Conservation (phyloP, 2,888 invertebrate genomes). For the Gibbula magus region DNA sequence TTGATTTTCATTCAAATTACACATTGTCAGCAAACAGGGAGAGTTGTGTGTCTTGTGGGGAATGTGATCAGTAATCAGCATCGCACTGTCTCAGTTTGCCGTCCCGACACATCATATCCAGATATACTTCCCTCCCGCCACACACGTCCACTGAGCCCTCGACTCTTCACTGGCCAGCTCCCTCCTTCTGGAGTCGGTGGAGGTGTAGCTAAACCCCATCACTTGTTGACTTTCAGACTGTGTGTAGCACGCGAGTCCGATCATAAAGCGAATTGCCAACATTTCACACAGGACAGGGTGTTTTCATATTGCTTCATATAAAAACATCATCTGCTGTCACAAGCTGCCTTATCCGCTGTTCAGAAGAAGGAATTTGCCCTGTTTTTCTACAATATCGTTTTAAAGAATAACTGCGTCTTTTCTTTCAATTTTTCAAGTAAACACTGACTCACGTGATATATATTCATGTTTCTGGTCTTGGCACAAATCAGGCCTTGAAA, state of each 20-base stretch:
- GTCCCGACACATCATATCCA: background rate
- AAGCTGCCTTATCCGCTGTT: no score
- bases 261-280: slow-evolving; percentile 19
- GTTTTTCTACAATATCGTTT: no score
- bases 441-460: background rate
- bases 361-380: no score
- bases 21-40: slow-evolving; percentile 22
- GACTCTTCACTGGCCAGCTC: background rate
- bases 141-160: background rate
- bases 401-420: no score
- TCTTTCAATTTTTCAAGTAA: no score
- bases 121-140: background rate
- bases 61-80: slow-evolving; percentile 5
- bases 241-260: background rate
- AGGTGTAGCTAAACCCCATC: background rate
- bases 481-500: no score
- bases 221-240: background rate
- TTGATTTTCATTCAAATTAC: slow-evolving; percentile 26
- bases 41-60: background rate
- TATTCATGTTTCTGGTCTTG: slow-evolving; percentile 2
- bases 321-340: background rate
- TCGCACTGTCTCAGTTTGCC: slow-evolving; percentile 9
- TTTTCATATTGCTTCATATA: slow-evolving; percentile 12
- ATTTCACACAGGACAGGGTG: slow-evolving; percentile 1
- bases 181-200: background rate